These are phyloP conservation scores for Psittacula cyanocephala DNA, from an alignment of 2,113 vertebrate species.

Conservation along the genomic window DNA sequence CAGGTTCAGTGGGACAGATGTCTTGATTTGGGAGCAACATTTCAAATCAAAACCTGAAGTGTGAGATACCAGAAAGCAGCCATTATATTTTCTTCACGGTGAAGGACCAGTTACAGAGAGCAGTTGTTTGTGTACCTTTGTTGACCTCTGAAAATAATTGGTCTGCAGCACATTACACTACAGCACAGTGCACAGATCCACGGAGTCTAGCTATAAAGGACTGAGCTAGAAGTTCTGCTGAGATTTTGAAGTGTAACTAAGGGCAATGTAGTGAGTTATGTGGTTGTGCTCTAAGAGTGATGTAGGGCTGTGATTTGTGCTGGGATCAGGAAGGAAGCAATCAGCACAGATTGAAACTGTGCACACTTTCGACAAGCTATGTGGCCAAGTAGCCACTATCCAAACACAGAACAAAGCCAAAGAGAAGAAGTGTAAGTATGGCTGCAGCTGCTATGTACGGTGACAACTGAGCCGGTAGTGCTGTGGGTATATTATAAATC, in stretches of 20 bases:
- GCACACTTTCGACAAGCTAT: background rate
- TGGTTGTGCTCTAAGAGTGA: background rate
- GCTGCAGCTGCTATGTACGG: background rate
- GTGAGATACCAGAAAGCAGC: background rate
- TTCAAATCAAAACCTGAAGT: background rate
- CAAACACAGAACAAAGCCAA: background rate
- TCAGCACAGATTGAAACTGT: background rate
- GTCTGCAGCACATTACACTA: background rate
- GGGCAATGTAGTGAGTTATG: background rate
- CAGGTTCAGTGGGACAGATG: background rate
- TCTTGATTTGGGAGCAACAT: background rate
- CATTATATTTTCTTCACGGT: background rate
- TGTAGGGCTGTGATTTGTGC: background rate
- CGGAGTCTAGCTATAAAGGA: background rate
- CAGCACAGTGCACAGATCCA: background rate
- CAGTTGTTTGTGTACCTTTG: background rate
- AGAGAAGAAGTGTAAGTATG: background rate
- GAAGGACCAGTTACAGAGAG: background rate
- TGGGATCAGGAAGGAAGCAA: background rate
- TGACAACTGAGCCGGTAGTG: background rate
- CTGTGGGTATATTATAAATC: background rate
- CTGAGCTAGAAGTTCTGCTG: background rate
- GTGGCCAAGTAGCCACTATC: background rate
- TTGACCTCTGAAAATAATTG: background rate
- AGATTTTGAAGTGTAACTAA: background rate